Conservation (phyloP, 2,888 invertebrate species). For the Pandemis cinnamomeana region DNA sequence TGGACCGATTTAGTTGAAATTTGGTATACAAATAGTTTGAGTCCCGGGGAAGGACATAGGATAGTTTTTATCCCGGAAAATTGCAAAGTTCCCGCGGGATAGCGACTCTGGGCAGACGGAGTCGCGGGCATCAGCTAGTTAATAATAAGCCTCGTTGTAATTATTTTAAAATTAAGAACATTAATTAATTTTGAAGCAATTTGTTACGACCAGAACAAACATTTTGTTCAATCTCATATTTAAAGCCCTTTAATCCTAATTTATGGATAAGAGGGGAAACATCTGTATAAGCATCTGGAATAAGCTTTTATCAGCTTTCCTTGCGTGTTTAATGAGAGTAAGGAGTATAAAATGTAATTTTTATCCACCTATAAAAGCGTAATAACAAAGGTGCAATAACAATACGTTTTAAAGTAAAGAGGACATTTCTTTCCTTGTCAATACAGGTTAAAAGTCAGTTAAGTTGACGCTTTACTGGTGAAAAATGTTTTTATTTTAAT, state of each 20-base stretch:
- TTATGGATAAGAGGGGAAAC: conserved; percentile 65
- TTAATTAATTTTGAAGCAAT: conserved; percentile 9
- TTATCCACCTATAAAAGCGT: not conserved
- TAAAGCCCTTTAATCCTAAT: conserved; percentile 69
- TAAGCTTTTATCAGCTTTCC: conserved; percentile 46
- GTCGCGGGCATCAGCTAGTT: too few species aligned
- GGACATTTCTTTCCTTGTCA: not conserved
- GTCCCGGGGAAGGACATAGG: too few species aligned
- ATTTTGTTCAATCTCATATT: conserved; percentile 50
- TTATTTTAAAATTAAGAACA: not conserved
- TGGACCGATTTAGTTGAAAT: too few species aligned
- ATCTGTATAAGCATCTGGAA: conserved; percentile 70
- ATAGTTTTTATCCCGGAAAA: too few species aligned
- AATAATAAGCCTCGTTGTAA: not conserved
- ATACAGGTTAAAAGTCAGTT: not conserved
- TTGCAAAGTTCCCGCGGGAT: too few species aligned
- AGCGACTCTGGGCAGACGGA: too few species aligned
- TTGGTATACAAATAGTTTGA: too few species aligned
- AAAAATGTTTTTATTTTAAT: too few species aligned
- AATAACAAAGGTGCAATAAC: not conserved
- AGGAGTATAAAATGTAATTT: not conserved
- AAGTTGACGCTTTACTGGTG: too few species aligned
- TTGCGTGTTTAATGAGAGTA: not conserved
- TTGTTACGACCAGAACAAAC: conserved; percentile 24
- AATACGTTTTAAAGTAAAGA: not conserved